These are phyloP conservation scores for Trididemnum nubilum DNA, from an alignment of 23 tunicate species.

Conservation along the genomic window DNA sequence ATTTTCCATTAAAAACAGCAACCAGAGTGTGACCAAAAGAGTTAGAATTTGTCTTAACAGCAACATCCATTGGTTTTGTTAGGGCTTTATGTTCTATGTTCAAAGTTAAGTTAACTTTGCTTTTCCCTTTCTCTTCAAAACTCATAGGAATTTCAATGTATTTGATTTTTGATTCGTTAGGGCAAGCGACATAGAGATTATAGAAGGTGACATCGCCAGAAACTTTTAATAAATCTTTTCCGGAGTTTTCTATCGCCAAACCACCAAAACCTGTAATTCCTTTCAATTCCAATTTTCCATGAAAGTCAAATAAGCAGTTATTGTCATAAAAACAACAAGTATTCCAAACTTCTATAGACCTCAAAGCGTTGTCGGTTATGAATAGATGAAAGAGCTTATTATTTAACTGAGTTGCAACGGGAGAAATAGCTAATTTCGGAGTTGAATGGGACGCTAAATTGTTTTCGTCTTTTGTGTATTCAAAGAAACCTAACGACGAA, in stretches of 20 bases:
- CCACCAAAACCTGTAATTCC: neutral
- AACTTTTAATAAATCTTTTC: neutral
- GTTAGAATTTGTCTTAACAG: neutral
- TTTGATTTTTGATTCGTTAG: neutral
- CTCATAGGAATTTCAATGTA: too few relatives aligned
- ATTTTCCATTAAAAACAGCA: neutral
- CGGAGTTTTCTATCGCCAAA: neutral
- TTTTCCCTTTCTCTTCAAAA: neutral
- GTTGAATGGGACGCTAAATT: too few relatives aligned
- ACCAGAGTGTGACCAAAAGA: neutral
- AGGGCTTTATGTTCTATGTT: neutral
- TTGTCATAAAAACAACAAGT: neutral
- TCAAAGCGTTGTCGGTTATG: neutral
- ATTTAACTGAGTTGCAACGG: neutral
- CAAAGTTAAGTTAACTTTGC: too few relatives aligned
- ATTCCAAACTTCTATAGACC: constrained; percentile 10
- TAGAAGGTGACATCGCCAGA: neutral
- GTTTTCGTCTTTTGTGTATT: too few relatives aligned
- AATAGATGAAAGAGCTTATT: neutral
- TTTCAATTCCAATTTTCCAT: neutral
- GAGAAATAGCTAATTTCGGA: neutral
- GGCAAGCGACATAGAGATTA: constrained; percentile 8
- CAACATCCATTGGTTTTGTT: neutral
- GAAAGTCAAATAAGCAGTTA: neutral
- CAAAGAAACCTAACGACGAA: too few relatives aligned